These are phyloP conservation scores for Pangasianodon gigas DNA, from an alignment of 2,113 vertebrate genomes.

Conservation along the genomic window DNA sequence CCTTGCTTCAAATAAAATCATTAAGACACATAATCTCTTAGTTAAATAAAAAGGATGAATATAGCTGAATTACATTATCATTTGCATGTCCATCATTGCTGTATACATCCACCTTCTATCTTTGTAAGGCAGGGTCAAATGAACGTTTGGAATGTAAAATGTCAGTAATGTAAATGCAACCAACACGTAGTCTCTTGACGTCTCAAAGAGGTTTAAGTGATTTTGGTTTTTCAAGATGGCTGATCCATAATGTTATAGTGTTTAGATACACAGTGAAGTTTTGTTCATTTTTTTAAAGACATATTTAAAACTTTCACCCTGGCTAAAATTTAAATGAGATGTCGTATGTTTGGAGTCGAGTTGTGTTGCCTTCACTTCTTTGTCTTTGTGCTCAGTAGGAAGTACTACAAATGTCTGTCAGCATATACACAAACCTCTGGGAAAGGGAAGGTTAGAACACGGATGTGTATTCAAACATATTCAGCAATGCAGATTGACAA, in stretches of 20 bases:
- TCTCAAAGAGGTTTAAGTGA: neutral
- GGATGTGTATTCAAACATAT: conserved; percentile 11
- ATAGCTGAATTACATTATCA: no score
- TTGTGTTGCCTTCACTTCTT: neutral
- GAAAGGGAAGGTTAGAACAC: neutral
- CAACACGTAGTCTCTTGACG: neutral
- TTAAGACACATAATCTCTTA: neutral
- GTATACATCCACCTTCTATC: neutral
- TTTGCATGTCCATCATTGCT: neutral
- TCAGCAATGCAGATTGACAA: conserved; percentile 1
- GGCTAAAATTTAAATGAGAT: neutral
- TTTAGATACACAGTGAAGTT: neutral
- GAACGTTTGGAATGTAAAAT: neutral
- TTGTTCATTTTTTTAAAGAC: neutral
- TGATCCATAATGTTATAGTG: neutral
- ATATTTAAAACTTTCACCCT: neutral
- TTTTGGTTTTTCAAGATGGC: neutral
- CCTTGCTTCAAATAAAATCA: neutral
- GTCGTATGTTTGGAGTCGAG: neutral
- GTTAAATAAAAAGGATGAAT: neutral
- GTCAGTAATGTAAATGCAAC: neutral
- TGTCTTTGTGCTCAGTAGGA: neutral
- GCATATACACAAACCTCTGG: neutral
- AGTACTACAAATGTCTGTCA: neutral
- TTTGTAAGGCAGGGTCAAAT: neutral